phyloP scores from a whole-genome alignment of 2,113 vertebrate species.

The Ascaphus truei region DNA sequence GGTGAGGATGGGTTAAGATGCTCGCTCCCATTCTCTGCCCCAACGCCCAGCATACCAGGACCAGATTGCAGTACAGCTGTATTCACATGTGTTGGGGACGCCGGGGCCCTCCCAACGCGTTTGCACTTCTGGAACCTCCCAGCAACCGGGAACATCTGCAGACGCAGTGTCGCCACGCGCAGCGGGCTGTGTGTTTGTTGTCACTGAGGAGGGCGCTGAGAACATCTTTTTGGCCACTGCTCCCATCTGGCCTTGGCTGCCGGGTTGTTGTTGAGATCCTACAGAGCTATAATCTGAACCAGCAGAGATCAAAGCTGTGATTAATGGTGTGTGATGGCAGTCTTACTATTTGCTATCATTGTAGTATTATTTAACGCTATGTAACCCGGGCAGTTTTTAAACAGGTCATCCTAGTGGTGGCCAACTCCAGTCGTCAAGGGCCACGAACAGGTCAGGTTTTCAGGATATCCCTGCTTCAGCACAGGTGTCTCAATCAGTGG shows the following conservation, averaged over 20 bases:
- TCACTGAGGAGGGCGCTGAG: conserved; percentile 61
- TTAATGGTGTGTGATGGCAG: conserved; percentile 56
- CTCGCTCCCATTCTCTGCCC: too few relatives aligned
- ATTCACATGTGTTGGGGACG: conserved; percentile 44
- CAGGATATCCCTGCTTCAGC: too few relatives aligned
- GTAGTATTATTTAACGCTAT: conserved; percentile 62
- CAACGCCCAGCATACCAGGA: too few relatives aligned
- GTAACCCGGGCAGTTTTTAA: not conserved
- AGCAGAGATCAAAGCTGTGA: conserved; percentile 62
- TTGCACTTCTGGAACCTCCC: conserved; percentile 57
- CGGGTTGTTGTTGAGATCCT: conserved; percentile 62
- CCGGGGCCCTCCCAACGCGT: conserved; percentile 47
- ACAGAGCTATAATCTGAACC: conserved; percentile 70
- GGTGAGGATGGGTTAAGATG: too few relatives aligned
- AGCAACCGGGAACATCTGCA: conserved; percentile 61
- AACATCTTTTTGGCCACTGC: conserved; percentile 62
- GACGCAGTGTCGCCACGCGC: conserved; percentile 56
- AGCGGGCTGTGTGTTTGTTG: conserved; percentile 65
- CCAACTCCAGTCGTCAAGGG: too few relatives aligned
- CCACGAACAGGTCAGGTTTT: too few relatives aligned
- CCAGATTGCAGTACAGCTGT: conserved; percentile 43
- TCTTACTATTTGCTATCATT: conserved; percentile 65
- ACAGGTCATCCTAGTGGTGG: not conserved
- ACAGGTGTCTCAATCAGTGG: too few relatives aligned
- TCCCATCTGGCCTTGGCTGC: conserved; percentile 58